Evolutionary conservation across 2,113 vertebrate genomes (phyloP).

Genomic region (Xiphorhynchus elegans): DNA sequence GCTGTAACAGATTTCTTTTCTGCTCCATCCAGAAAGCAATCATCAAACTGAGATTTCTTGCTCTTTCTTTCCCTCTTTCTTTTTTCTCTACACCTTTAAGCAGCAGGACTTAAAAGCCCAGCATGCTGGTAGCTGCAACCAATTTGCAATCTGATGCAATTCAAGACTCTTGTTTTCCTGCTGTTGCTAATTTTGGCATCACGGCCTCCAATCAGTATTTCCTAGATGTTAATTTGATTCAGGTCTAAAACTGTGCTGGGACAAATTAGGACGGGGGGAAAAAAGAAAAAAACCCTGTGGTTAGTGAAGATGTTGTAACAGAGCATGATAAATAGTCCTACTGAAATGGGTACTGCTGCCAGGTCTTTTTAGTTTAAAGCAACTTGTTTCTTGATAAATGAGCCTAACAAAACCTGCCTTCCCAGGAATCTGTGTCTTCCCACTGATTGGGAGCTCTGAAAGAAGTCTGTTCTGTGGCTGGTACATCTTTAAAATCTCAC

Average conservation of each 20-base stretch:
- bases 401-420: neutral
- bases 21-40: neutral
- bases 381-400: neutral
- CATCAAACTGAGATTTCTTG: neutral
- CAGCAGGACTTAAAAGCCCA: slow-evolving; percentile 53
- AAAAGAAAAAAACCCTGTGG: neutral
- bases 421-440: neutral
- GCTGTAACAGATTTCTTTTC: neutral
- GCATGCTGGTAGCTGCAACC: slow-evolving; percentile 48
- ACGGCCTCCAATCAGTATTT: slow-evolving; percentile 30
- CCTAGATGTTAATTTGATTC: slow-evolving; percentile 42
- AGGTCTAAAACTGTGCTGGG: neutral
- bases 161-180: slow-evolving; percentile 49
- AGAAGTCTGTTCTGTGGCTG: neutral
- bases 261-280: neutral
- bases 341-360: neutral
- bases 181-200: slow-evolving; percentile 67
- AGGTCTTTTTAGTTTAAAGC: neutral
- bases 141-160: slow-evolving; percentile 58
- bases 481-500: neutral
- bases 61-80: neutral
- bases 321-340: neutral
- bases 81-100: neutral
- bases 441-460: neutral
- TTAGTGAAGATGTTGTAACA: neutral